Conservation (phyloP, 2,113 vertebrate species). For the Phylloscopus trochiloides region DNA sequence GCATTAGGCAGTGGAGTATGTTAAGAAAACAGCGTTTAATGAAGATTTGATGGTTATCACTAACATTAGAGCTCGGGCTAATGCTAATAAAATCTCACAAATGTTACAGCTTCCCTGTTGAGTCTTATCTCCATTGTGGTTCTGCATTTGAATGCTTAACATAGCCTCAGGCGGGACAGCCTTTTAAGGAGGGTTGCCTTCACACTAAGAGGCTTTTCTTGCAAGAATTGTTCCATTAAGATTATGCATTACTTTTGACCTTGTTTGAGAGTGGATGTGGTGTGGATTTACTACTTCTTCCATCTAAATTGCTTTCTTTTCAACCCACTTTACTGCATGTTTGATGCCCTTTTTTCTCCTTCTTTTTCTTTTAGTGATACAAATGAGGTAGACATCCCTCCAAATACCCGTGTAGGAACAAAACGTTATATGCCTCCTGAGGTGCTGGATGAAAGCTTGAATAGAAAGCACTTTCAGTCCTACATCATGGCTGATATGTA, state of each 20-base stretch:
- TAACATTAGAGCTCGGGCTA: constrained; percentile 25
- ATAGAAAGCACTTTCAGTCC: constrained; percentile 92
- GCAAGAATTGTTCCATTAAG: not conserved
- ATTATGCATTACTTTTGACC: not conserved
- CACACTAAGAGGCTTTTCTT: not conserved
- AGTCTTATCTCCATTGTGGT: not conserved
- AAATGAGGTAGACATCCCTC: constrained; percentile 95
- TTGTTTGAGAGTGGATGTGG: not conserved
- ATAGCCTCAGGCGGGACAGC: not conserved
- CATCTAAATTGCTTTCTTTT: not conserved
- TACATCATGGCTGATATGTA: constrained; percentile 99
- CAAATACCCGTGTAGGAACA: constrained; percentile 93
- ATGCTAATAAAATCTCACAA: constrained; percentile 39
- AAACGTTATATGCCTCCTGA: constrained; percentile 98
- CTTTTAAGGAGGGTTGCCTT: constrained; percentile 14
- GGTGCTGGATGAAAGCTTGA: constrained; percentile 94
- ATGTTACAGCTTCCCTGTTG: constrained; percentile 30
- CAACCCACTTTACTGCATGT: not conserved
- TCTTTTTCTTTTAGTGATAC: constrained; percentile 81
- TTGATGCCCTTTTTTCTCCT: not conserved
- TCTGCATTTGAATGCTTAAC: constrained; percentile 52
- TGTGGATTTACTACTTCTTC: not conserved
- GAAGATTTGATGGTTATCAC: constrained; percentile 40
- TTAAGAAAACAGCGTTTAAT: constrained; percentile 39
- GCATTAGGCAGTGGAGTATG: not conserved